A percentile compares a stretch with the other conserved stretches of the same genome.
Evolutionary conservation across 2,113 vertebrate species (phyloP).

Genomic region (Calypte anna): DNA sequence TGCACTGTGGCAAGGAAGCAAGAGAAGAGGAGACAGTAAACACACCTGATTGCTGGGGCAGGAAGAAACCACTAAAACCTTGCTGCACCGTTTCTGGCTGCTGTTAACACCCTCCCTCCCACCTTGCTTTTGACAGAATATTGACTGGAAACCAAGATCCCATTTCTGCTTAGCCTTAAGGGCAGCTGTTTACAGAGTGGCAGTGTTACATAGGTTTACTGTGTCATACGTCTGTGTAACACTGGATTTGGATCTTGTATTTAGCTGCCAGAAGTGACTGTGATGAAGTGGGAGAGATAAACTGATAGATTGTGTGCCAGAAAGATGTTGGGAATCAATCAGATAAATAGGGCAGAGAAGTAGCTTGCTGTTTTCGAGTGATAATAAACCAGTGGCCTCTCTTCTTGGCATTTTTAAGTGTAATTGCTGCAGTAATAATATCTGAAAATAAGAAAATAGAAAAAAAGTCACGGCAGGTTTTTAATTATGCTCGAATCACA

Average conservation of each 20-base stretch:
- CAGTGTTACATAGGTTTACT: conserved; percentile 79
- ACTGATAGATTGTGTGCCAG: conserved; percentile 90
- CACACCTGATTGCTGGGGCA: background rate
- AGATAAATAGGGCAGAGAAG: conserved; percentile 82
- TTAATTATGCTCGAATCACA: conserved; percentile 56
- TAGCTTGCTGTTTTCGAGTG: conserved; percentile 79
- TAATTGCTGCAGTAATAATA: conserved; percentile 74
- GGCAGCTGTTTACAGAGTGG: conserved; percentile 79
- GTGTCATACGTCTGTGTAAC: conserved; percentile 80
- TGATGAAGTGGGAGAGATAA: conserved; percentile 91
- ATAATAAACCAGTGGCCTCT: conserved; percentile 84
- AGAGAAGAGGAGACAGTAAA: background rate
- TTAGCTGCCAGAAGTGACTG: conserved; percentile 89
- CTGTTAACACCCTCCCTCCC: conserved; percentile 6
- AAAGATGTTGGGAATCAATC: conserved; percentile 87
- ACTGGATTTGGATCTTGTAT: conserved; percentile 88
- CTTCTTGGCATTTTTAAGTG: conserved; percentile 62
- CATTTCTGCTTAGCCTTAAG: conserved; percentile 76
- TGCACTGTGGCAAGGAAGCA: background rate
- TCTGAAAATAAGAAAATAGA: conserved; percentile 65
- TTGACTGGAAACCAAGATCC: conserved; percentile 72
- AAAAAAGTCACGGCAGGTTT: background rate
- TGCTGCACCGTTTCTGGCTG: conserved; percentile 25
- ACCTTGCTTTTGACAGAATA: conserved; percentile 71
- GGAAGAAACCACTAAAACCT: background rate